phyloP scores from a whole-genome alignment of 2,113 vertebrate species.

The Emydocephalus ijimae region DNA sequence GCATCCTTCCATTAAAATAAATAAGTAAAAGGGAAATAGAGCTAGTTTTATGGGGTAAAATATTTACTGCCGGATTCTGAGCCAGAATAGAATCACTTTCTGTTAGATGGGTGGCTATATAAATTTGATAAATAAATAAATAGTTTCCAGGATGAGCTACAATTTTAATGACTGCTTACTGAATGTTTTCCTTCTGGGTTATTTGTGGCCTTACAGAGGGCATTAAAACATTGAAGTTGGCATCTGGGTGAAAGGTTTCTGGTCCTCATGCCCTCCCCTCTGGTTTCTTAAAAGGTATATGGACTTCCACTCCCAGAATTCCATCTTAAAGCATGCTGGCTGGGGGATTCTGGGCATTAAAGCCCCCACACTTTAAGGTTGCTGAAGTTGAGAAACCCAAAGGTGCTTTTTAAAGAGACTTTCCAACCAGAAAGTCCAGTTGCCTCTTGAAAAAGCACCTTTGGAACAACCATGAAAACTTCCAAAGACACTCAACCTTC shows the following conservation, averaged over 20 bases:
- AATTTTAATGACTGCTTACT: neutral
- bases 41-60: neutral
- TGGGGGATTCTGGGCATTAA: neutral
- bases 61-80: neutral
- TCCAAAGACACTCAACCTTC: too few species aligned
- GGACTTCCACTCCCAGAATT: neutral
- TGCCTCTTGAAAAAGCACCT: too few species aligned
- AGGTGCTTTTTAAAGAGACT: too few species aligned
- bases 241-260: neutral
- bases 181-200: neutral
- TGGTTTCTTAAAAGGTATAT: neutral
- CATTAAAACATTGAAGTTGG: neutral
- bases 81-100: neutral
- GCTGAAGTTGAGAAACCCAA: neutral
- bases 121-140: neutral
- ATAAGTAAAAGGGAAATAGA: neutral
- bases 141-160: neutral
- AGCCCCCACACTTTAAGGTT: neutral
- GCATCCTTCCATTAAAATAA: neutral
- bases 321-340: neutral
- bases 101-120: neutral
- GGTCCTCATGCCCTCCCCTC: neutral
- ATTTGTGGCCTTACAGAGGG: neutral
- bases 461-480: too few species aligned
- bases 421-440: too few species aligned